phyloP scores from a whole-genome alignment of 2,797 vertebrate species.

The Periophthalmus magnuspinnatus region DNA sequence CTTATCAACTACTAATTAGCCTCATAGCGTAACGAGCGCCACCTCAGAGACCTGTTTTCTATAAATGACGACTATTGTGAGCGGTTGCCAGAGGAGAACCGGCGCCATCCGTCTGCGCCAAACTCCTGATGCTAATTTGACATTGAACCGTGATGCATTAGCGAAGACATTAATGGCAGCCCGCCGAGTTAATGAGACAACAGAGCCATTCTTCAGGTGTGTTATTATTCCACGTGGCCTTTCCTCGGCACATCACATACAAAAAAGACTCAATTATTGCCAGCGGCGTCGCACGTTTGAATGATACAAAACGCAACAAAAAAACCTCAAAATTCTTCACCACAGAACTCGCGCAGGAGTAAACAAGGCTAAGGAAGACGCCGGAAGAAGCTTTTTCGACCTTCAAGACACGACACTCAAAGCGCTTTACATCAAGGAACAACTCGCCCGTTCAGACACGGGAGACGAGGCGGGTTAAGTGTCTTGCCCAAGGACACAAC shows the following conservation, averaged over 20 bases:
- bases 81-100: slow-evolving; percentile 1
- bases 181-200: neutral
- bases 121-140: neutral
- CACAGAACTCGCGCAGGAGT: neutral
- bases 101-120: neutral
- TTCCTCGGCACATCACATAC: neutral
- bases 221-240: neutral
- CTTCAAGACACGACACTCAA: too few species aligned
- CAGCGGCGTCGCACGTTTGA: neutral
- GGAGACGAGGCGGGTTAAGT: too few species aligned
- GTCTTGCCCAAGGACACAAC: too few species aligned
- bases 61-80: neutral
- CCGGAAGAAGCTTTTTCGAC: too few species aligned
- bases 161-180: slow-evolving; percentile 1
- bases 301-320: neutral
- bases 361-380: neutral
- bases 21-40: neutral
- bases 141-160: neutral
- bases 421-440: too few species aligned
- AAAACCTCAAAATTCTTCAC: neutral
- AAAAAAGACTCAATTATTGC: neutral
- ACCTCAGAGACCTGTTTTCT: neutral
- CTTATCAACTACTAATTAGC: slow-evolving; percentile 3
- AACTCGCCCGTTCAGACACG: too few species aligned
- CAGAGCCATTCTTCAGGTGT: neutral